phyloP scores from a whole-genome alignment of 1,140 invertebrate species.

The Listronotus bonariensis region DNA sequence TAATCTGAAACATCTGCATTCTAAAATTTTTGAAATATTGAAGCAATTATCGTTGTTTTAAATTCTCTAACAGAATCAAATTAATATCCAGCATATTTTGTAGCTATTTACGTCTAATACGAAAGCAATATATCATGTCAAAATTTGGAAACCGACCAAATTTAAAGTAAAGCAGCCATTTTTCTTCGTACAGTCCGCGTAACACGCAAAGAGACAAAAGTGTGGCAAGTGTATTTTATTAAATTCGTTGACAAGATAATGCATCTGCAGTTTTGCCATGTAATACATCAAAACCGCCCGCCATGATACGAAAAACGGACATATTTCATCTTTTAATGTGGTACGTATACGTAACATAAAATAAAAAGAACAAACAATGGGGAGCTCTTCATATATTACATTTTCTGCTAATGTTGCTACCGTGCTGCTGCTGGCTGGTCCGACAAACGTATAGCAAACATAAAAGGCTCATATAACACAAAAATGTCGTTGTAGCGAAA shows the following conservation, averaged over 20 bases:
- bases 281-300: conserved; percentile 34
- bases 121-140: conserved; percentile 15
- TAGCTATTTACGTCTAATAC: conserved; percentile 15
- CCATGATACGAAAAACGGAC: conserved; percentile 26
- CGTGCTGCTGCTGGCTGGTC: conserved; percentile 11
- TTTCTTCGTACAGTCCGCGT: conserved; percentile 4
- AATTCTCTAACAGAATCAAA: conserved; percentile 2
- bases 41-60: conserved; percentile 5
- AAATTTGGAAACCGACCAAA: conserved; percentile 31
- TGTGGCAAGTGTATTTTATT: conserved; percentile 34
- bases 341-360: conserved; percentile 34
- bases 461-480: conserved; percentile 40
- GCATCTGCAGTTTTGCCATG: conserved; percentile 34
- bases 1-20: neutral
- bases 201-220: conserved; percentile 21
- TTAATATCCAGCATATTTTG: conserved; percentile 15
- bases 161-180: conserved; percentile 20
- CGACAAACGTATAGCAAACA: conserved; percentile 34
- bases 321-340: conserved; percentile 41
- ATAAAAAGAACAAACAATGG: conserved; percentile 42
- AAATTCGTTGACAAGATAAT: conserved; percentile 36
- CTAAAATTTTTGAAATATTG: conserved; percentile 2
- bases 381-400: conserved; percentile 39
- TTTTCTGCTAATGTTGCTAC: conserved; percentile 41
- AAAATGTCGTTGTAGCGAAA: conserved; percentile 41